Percentiles rank a stretch among this genome's conserved stretches.
phyloP scores from a whole-genome alignment of 2,888 invertebrate species.

The Heliothis peltigera region DNA sequence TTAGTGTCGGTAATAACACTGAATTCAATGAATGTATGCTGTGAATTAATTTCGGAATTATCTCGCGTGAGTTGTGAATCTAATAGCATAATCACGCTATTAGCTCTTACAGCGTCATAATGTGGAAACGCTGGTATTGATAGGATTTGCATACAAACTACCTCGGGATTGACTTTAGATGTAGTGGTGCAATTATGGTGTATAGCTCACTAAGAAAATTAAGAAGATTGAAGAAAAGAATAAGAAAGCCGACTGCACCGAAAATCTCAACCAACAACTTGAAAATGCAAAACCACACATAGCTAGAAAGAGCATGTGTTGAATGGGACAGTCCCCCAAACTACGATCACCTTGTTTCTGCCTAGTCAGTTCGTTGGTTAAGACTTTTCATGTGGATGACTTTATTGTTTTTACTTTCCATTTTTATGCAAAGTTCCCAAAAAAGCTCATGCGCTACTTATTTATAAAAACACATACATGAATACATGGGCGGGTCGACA shows the following conservation, averaged over 20 bases:
- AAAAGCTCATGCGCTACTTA: neutral
- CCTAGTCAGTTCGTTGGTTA: too few relatives aligned
- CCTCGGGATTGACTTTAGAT: neutral
- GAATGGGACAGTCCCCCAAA: too few relatives aligned
- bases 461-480: conserved; percentile 12
- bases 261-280: too few relatives aligned
- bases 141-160: neutral
- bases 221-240: too few relatives aligned
- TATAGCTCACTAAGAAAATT: too few relatives aligned
- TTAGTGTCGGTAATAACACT: conserved; percentile 4
- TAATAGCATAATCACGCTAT: conserved; percentile 8
- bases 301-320: too few relatives aligned
- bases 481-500: conserved; percentile 4
- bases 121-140: neutral
- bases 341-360: too few relatives aligned
- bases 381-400: too few relatives aligned
- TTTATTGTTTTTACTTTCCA: neutral
- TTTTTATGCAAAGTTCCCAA: neutral
- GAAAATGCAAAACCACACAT: too few relatives aligned
- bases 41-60: conserved; percentile 16
- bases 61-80: conserved; percentile 3
- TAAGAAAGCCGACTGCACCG: too few relatives aligned
- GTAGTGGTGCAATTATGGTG: neutral
- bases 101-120: neutral
- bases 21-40: neutral